These are phyloP conservation scores for Polypedilum vanderplanki DNA, from an alignment of 1,140 invertebrate genomes.

Conservation along the genomic window DNA sequence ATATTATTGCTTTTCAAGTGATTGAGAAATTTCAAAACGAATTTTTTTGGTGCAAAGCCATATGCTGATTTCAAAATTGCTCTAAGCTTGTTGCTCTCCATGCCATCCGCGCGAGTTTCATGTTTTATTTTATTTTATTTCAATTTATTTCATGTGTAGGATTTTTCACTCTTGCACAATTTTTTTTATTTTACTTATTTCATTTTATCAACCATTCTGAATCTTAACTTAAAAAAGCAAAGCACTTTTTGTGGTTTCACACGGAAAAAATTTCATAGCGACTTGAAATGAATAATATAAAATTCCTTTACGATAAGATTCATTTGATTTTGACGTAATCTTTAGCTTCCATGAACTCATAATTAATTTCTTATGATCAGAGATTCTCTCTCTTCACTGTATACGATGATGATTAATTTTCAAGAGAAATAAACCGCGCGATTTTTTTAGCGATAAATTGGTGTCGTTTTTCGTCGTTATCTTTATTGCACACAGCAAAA, in stretches of 20 bases:
- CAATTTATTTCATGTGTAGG: slow-evolving; percentile 9
- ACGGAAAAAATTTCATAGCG: too few relatives aligned
- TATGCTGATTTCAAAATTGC: not conserved
- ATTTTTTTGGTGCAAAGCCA: not conserved
- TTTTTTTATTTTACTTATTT: not conserved
- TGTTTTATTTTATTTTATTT: slow-evolving; percentile 7
- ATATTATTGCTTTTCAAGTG: not conserved
- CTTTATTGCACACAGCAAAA: too few relatives aligned
- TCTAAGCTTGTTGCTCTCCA: slow-evolving; percentile 4
- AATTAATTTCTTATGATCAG: too few relatives aligned
- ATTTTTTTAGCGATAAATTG: too few relatives aligned
- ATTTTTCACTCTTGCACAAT: slow-evolving; percentile 13
- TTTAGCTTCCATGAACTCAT: too few relatives aligned
- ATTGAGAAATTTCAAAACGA: not conserved
- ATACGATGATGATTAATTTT: too few relatives aligned
- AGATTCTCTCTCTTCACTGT: too few relatives aligned
- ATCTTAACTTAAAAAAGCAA: not conserved
- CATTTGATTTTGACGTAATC: too few relatives aligned
- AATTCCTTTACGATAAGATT: too few relatives aligned
- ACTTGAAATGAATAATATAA: too few relatives aligned
- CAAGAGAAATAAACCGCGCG: too few relatives aligned
- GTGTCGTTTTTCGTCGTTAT: too few relatives aligned
- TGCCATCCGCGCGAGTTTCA: slow-evolving; percentile 8
- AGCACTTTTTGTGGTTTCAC: not conserved
- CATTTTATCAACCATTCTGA: slow-evolving; percentile 7